Conservation (phyloP, 2,113 vertebrate species). For the Felis chaus region DNA sequence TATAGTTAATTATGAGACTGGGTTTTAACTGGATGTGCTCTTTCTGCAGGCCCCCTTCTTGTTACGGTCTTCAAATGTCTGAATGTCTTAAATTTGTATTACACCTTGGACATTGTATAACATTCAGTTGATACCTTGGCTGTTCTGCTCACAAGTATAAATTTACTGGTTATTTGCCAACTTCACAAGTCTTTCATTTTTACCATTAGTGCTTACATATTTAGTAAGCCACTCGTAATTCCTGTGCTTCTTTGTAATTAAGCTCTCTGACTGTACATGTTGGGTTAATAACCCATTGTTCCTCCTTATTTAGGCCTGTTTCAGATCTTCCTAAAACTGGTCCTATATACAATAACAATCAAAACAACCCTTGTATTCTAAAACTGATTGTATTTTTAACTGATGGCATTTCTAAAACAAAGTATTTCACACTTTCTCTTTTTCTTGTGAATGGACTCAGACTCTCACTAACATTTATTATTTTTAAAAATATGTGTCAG, state of each 20-base stretch:
- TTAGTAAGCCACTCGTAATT: not conserved
- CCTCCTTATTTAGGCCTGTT: not conserved
- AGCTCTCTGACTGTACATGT: not conserved
- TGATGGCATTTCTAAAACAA: not conserved
- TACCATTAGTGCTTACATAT: not conserved
- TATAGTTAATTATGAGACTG: not conserved
- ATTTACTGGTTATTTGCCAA: not conserved
- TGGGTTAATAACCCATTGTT: not conserved
- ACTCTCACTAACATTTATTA: not conserved
- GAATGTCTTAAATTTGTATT: not conserved
- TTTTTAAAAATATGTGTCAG: not conserved
- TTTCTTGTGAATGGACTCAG: not conserved
- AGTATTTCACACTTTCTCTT: not conserved
- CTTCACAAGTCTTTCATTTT: not conserved
- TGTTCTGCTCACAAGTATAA: not conserved
- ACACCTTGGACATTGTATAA: not conserved
- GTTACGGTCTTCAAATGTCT: not conserved
- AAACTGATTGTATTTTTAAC: not conserved
- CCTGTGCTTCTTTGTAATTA: not conserved
- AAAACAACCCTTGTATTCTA: not conserved
- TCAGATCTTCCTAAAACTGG: not conserved
- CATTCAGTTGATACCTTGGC: not conserved
- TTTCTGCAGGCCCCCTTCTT: not conserved
- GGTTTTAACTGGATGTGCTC: not conserved
- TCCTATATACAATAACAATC: not conserved